Evolutionary conservation across 2,113 vertebrate genomes (phyloP), one percentile per base, ranked within the genome.

Genomic region (Madoqua kirkii): DNA sequence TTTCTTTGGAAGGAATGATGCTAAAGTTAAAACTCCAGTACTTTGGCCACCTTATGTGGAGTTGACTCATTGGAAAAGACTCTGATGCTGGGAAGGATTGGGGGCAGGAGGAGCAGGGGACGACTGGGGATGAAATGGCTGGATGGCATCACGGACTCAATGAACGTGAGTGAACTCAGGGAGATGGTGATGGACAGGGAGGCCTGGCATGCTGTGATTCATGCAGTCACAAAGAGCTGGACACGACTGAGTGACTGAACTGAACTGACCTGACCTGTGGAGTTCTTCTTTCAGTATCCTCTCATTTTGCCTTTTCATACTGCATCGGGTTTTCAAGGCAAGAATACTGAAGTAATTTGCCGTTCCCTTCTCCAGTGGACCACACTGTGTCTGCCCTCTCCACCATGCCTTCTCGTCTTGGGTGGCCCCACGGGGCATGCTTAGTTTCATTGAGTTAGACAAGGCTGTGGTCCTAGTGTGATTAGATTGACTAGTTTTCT

Each of bases 31-130:
- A 62, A n/a, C 62, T 67, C 62, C 16, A 67, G 33, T 5, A 67
- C 7, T 67, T 33, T n/a, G 33, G 62, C 62, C 15, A 67, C 15
- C 16, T 67, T 4, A 67, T n/a, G 3, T 0, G 0, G 5, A n/a
- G 16, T n/a, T 1, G n/a, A n/a, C n/a, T 67, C 8, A n/a, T 0
- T n/a, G 7, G 62, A 19, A 19, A 67, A 67, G 33, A n/a, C 33
- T 33, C 62, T 67, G 33, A 19, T n/a, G 7, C 3, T 67, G 62
- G 16, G 62, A n/a, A 67, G n/a, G 16, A 67, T 3, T 67, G 33
- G n/a, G 19, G 33, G 33, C 62, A 67, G 62, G 62, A 4, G 33
- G 33, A 67, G 33, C n/a, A 19, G 16, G 3, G 33, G 33, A 67
- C 19, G 16, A 67, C 33, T 19, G 33, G n/a, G 7, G 8, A 67